These are phyloP conservation scores for Spinibarbus caldwelli DNA, from an alignment of 2,797 vertebrate genomes.

Conservation along the genomic window DNA sequence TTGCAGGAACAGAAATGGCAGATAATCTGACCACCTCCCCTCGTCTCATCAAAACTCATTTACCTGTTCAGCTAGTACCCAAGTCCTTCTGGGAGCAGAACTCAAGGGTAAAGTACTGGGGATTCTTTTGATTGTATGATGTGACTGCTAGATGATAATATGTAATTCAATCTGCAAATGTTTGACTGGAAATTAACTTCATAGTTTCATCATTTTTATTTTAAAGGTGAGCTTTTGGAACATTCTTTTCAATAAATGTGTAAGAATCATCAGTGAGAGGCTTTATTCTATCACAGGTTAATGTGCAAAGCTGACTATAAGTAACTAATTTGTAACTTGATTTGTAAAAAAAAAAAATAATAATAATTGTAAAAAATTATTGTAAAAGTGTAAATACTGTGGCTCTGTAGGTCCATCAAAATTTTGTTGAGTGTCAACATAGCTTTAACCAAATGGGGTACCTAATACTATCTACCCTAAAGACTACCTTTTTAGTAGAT, in stretches of 20 bases:
- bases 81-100: conserved; percentile 77
- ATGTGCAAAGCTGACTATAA: background rate
- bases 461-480: background rate
- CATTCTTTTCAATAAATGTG: background rate
- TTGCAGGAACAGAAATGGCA: conserved; percentile 67
- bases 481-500: background rate
- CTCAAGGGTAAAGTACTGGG: conserved; percentile 55
- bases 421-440: background rate
- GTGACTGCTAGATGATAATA: background rate
- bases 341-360: background rate
- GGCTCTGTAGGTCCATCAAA: background rate
- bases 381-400: background rate
- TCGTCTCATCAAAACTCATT: conserved; percentile 78
- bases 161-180: background rate
- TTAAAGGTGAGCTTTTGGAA: background rate
- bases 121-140: background rate
- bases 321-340: background rate
- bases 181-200: background rate
- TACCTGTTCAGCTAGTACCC: conserved; percentile 75
- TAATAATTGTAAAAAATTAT: too few relatives aligned
- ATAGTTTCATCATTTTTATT: background rate
- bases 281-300: background rate
- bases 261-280: background rate
- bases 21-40: conserved; percentile 71
- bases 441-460: background rate